phyloP scores from a whole-genome alignment of 2,888 invertebrate species.

The Panorpa germanica region DNA sequence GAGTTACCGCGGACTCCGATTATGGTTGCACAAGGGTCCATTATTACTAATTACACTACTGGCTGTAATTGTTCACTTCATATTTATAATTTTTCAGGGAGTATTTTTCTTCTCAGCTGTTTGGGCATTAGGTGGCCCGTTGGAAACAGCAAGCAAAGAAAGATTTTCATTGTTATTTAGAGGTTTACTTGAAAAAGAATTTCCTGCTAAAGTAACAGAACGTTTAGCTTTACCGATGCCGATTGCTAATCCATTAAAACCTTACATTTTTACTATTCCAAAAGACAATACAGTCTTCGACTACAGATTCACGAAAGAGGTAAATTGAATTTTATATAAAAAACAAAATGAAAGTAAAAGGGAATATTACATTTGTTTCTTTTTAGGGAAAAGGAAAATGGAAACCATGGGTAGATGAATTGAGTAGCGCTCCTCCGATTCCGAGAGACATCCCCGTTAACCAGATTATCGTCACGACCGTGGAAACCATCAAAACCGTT shows the following conservation, averaged over 20 bases:
- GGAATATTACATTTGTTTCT: conserved; percentile 6
- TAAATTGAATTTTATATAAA: conserved; percentile 22
- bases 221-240: conserved; percentile 35
- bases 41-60: too few relatives aligned
- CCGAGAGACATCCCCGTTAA: conserved; percentile 82
- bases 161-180: conserved; percentile 65
- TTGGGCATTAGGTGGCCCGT: conserved; percentile 79
- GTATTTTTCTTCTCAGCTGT: conserved; percentile 84
- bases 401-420: conserved; percentile 81
- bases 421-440: conserved; percentile 54
- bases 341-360: too few relatives aligned
- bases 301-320: conserved; percentile 79
- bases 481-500: conserved; percentile 73
- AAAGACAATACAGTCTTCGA: conserved; percentile 71
- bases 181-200: conserved; percentile 66
- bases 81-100: conserved; percentile 35
- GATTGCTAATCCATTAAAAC: conserved; percentile 31
- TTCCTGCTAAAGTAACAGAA: conserved; percentile 43
- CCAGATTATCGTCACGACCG: conserved; percentile 85
- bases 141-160: conserved; percentile 49
- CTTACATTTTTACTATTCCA: conserved; percentile 72
- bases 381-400: conserved; percentile 72
- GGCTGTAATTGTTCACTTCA: too few relatives aligned
- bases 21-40: too few relatives aligned
- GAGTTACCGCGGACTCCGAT: too few relatives aligned